phyloP scores from a whole-genome alignment of 2,888 invertebrate genomes.

The Lithosia quadra region DNA sequence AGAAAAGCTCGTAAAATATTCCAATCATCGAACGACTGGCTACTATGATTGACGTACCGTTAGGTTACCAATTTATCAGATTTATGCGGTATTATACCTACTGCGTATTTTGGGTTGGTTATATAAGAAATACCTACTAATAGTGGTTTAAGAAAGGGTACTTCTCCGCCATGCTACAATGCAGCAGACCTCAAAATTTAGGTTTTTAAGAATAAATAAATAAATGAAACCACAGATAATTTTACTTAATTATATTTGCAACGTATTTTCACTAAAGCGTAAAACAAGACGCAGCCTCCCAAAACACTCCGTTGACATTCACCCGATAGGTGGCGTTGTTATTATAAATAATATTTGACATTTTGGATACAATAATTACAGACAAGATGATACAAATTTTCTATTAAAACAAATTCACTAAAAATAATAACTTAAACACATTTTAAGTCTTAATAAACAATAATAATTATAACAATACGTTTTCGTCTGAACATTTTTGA shows the following conservation, averaged over 20 bases:
- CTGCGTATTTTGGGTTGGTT: not conserved
- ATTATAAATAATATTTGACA: slow-evolving; percentile 38
- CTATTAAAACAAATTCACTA: slow-evolving; percentile 50
- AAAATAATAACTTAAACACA: slow-evolving; percentile 36
- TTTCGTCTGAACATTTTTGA: not conserved
- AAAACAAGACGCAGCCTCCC: slow-evolving; percentile 70
- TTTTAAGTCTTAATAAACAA: slow-evolving; percentile 30
- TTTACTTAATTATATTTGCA: slow-evolving; percentile 79
- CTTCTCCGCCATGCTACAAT: no score
- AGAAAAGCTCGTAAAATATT: slow-evolving; percentile 29
- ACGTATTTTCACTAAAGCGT: slow-evolving; percentile 79
- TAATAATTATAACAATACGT: slow-evolving; percentile 26
- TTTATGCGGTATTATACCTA: not conserved
- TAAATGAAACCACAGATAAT: slow-evolving; percentile 57
- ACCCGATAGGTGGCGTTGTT: slow-evolving; percentile 35
- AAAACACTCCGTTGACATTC: slow-evolving; percentile 54
- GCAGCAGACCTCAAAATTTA: no score
- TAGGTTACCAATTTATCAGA: not conserved
- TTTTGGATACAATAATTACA: slow-evolving; percentile 25
- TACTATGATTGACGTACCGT: not conserved
- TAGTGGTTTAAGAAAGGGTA: no score
- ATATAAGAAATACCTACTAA: no score
- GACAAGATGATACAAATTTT: slow-evolving; percentile 17
- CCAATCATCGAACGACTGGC: slow-evolving; percentile 22
- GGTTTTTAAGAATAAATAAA: not conserved